Conservation (phyloP, 2,113 vertebrate species). For the Odontophorus gujanensis region DNA sequence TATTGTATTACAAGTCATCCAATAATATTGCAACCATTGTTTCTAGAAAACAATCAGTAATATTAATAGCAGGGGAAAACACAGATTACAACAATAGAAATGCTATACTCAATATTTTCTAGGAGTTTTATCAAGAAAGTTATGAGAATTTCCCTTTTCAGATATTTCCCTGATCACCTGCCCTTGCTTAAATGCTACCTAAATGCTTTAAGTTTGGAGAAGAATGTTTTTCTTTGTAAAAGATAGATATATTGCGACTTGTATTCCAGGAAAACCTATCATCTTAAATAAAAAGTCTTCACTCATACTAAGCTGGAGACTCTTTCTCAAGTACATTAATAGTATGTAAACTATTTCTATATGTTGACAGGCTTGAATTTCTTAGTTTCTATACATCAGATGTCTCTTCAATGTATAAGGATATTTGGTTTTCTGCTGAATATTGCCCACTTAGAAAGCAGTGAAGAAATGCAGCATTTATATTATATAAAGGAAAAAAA, state of each 20-base stretch:
- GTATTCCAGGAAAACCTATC: neutral
- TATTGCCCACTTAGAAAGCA: neutral
- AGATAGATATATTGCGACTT: neutral
- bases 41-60: neutral
- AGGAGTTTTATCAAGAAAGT: neutral
- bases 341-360: neutral
- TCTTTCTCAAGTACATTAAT: neutral
- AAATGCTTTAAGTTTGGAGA: neutral
- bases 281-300: neutral
- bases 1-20: neutral
- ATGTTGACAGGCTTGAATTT: neutral
- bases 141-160: neutral
- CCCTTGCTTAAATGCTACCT: neutral
- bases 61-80: neutral
- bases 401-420: neutral
- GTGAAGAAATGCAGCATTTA: neutral
- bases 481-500: no score
- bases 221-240: neutral
- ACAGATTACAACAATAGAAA: neutral
- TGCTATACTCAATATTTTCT: neutral
- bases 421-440: neutral
- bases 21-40: neutral
- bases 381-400: neutral
- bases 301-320: neutral
- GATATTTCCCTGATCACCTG: neutral